A percentile compares a stretch with the other conserved stretches of the same genome.
These are phyloP conservation scores for Astur gentilis DNA, from an alignment of 2,113 vertebrate species.

Conservation along the genomic window DNA sequence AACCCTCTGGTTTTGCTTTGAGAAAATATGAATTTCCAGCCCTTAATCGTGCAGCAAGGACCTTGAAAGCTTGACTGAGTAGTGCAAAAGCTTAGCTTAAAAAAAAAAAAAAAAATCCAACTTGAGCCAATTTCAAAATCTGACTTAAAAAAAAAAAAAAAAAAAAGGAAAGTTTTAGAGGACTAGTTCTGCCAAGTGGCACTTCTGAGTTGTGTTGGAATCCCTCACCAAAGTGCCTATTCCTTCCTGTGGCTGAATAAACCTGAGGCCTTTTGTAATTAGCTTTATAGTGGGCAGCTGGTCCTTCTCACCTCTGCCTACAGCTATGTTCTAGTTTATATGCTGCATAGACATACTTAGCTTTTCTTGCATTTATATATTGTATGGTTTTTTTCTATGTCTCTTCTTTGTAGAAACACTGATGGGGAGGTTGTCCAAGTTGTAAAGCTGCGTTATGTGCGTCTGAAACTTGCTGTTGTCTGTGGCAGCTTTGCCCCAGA, in stretches of 20 bases:
- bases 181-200: neutral
- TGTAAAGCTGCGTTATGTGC: rapidly evolving
- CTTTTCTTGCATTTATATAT: neutral
- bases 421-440: neutral
- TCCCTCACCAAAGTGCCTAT: neutral
- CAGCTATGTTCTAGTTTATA: neutral
- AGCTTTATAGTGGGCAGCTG: neutral
- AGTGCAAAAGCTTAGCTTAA: neutral
- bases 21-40: neutral
- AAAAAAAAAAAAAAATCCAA: neutral
- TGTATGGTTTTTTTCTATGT: neutral
- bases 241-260: neutral
- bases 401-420: neutral
- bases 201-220: neutral
- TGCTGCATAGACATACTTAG: neutral
- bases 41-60: neutral
- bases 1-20: neutral
- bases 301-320: neutral
- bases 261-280: neutral
- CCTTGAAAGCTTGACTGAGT: neutral
- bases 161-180: neutral
- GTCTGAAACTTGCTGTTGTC: neutral
- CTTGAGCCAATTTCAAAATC: neutral
- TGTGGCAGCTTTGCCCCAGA: neutral
- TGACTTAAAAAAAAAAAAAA: neutral